Base-by-base conservation (phyloP, 2,113 vertebrate genomes). In the Urocitellus parryii region DNA sequence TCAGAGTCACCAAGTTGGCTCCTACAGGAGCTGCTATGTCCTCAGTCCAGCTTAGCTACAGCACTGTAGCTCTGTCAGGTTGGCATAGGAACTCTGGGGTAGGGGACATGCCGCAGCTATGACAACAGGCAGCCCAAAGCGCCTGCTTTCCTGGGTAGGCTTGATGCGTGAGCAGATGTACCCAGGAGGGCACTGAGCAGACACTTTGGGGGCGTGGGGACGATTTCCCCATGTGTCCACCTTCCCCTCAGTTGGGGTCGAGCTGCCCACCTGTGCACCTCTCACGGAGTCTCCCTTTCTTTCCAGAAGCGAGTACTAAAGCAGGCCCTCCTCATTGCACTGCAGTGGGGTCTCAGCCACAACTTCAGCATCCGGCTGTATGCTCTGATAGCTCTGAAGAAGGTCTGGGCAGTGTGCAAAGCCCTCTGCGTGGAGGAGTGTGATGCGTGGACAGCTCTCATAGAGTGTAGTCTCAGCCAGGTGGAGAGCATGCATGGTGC, bases 331-430 rank as follows among this genome's bases (percentile, higher is more conserved):
- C 85, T 99, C 70, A 85, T 98, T 84, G 98, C 98, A 78, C 98
- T 99, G 5, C 99, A 99, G 97, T 99, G 99, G 99, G 99, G 99
- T 94, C 99, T 99, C 97, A 99, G 98, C 96, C 99, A 99, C 96
- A 99, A 99, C 96, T 99, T 99, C 95, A 99, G 99, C 0, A 98
- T 99, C 65, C 99, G 99, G 18, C 99, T 99, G 32, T 99, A 99
- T 11, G 99, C 99, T 0, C 97, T 99, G 58, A 61, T 99, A 1
- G 99, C 99, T 1, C 99, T 99, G 82, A 99, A 99, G 98, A 99
- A 99, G 92, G 98, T 99, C 37, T 99, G 99, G 99, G 93, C 72
- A 67, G 96, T 99, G 97, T 98, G 98, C 77, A 98, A 97, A 68
- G 81, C 53, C 10, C 76, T 96, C 8, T 77, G 34, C 0, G 85